Evolutionary conservation across 1,140 invertebrate genomes (phyloP), one percentile per base, ranked within the genome.

Genomic region (Sitophilus oryzae): DNA sequence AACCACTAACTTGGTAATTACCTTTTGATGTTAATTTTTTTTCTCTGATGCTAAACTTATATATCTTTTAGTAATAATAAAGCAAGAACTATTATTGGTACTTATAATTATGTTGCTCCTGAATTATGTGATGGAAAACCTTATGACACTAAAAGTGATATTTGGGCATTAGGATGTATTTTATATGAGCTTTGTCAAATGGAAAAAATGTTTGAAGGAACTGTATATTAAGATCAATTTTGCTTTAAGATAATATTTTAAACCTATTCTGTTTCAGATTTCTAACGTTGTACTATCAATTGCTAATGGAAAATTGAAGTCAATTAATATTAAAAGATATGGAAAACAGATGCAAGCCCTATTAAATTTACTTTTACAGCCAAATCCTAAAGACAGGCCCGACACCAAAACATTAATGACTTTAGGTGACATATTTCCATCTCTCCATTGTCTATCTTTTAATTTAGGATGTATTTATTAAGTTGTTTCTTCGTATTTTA

Each of bases 91-190:
- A 66, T 79, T 18, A 86, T 90, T 49, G 90, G 91, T 35, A 91
- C 91, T 30, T 87, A 85, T 43, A 86, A 85, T 71, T 93, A 93
- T 73, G 81, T 91, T 68, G 88, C 89, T 9, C 91, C 91, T 25
- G 91, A 94, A 75, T 71, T 93, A 36, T 85, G 91, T 61, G 80
- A 84, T 70, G 83, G 83, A 30, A 78, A 83, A 66, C 76, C 80
- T 20, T 91, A 89, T 59, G 81, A 86, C 67, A 77, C 77, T 4
- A 87, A 87, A 73, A 85, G 82, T 59, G 91, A 94, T 66, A 82
- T 93, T 55, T 93, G 90, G 91, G 85, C 88, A 14, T 74, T 91
- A 45, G 91, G 91, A 2, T 91, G 90, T 69, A 77, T 93, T 56
- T 67, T 93, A 8, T 92, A 89, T 70, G 88, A 93, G 67, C 71